phyloP scores from a whole-genome alignment of 2,797 vertebrate genomes.

The Phoebastria nigripes region DNA sequence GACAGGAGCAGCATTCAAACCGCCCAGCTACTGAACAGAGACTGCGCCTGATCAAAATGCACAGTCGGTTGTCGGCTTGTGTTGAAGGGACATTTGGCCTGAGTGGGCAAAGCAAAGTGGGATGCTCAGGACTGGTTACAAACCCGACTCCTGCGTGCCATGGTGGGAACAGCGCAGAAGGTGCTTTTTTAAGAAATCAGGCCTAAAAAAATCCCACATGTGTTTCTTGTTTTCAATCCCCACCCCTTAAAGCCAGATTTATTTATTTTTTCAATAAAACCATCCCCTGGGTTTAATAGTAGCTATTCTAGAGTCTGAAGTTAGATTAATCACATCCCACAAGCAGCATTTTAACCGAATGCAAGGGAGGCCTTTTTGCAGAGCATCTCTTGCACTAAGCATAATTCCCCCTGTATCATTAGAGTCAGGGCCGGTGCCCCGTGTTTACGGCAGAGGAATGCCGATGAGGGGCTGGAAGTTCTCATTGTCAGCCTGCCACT shows the following conservation, averaged over 20 bases:
- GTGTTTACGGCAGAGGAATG: conserved; percentile 45
- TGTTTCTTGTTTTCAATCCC: not conserved
- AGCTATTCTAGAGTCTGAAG: conserved; percentile 17
- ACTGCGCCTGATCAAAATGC: not conserved
- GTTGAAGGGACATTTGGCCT: not conserved
- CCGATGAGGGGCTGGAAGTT: conserved; percentile 44
- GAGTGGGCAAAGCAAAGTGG: not conserved
- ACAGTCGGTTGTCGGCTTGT: not conserved
- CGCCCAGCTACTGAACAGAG: not conserved
- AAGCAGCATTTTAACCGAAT: conserved; percentile 9
- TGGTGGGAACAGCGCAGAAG: accelerated
- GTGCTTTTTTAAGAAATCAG: not conserved
- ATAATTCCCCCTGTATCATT: not conserved
- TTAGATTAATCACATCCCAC: conserved; percentile 42
- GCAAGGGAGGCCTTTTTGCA: conserved; percentile 12
- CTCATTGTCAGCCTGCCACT: conserved; percentile 59
- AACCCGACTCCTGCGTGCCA: not conserved
- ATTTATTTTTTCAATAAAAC: conserved; percentile 35
- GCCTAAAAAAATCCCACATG: not conserved
- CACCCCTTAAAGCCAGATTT: conserved; percentile 4
- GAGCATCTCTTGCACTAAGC: not conserved
- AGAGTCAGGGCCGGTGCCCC: not conserved
- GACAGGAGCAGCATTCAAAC: not conserved
- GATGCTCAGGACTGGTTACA: not conserved
- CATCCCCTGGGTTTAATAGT: conserved; percentile 31